Percentiles rank a stretch among this genome's conserved stretches.
Conservation (phyloP, 2,113 vertebrate genomes). For the Synchiropus splendidus region DNA sequence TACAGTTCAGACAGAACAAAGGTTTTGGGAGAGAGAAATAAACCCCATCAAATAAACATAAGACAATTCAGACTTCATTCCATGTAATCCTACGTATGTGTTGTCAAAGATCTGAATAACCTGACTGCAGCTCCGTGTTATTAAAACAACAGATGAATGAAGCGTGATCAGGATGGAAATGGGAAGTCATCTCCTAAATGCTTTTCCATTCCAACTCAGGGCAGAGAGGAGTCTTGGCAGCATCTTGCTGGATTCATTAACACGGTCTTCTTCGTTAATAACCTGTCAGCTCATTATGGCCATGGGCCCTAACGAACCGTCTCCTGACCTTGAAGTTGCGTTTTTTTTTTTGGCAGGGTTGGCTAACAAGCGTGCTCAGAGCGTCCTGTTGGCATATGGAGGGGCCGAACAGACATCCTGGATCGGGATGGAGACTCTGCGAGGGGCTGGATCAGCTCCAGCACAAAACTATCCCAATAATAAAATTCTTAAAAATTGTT, state of each 20-base stretch:
- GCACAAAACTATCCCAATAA: conserved; percentile 9
- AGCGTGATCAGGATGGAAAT: too few species aligned
- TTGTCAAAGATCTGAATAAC: too few species aligned
- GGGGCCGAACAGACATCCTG: conserved; percentile 19
- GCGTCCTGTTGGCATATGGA: conserved; percentile 46
- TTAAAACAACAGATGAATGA: too few species aligned
- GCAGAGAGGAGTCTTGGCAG: background rate
- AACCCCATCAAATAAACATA: too few species aligned
- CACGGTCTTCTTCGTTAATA: conserved; percentile 13
- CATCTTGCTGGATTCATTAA: conserved; percentile 15
- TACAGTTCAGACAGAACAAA: too few species aligned
- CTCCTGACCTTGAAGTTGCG: conserved; percentile 45
- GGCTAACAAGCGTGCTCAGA: conserved; percentile 22
- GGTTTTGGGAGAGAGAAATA: too few species aligned
- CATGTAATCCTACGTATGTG: too few species aligned
- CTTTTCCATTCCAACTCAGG: background rate
- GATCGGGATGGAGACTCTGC: conserved; percentile 14
- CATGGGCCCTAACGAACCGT: conserved; percentile 19
- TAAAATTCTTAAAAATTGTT: background rate
- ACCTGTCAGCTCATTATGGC: conserved; percentile 13
- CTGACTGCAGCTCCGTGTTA: too few species aligned
- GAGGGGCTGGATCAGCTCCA: conserved; percentile 34
- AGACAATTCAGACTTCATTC: too few species aligned
- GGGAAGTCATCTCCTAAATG: background rate
- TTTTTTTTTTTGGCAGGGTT: conserved; percentile 22